Evolutionary conservation across 2,888 invertebrate genomes (phyloP), one percentile per base, ranked within the genome.

Genomic region (Synergus laeviventris): DNA sequence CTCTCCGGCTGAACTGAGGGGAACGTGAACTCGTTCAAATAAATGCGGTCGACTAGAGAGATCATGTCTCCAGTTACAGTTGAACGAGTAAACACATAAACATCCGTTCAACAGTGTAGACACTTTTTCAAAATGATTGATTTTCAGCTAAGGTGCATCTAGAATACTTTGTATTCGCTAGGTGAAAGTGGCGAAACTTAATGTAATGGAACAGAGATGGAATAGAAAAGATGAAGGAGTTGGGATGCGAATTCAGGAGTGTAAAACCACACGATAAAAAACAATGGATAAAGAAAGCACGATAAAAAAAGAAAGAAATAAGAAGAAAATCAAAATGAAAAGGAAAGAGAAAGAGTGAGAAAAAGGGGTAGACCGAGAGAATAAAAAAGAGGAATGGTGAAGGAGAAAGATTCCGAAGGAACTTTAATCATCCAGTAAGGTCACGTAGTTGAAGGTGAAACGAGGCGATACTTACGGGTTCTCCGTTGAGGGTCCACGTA

Each of bases 401-500:
- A 62, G 78, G 42, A 75, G 74, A 64, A 21, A 56, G 74, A 61
- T 79, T 79, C 79, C 75, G 66, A 70, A 76, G 78, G 79, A 85
- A 85, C 82, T 87, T 87, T 86, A 86, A 87, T 87, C 85, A 86
- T 86, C 84, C 82, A 86, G 85, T 84, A 83, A 81, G 87, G 87
- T 88, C 87, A 87, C 87, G 87, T 88, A 88, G 80, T 75, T 24
- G 14, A 21, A 56, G 60, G 74, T 74, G 70, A 39, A 60, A 74
- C 18, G 45, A 76, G 76, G 56, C 21, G 24, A 59, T 87, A 90
- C 89, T 90, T 85, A 91, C 91, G 77, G 81, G 83, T 66, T 83
- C 81, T 79, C 87, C 89, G 86, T 91, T 91, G 84, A 91, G 85
- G 81, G 86, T 88, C 90, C 91, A 91, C 82, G 89, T 89, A 86